Evolutionary conservation across 2,888 invertebrate species (phyloP), one percentile per base, ranked within the genome.

Genomic region (Mechanitis mazaeus): DNA sequence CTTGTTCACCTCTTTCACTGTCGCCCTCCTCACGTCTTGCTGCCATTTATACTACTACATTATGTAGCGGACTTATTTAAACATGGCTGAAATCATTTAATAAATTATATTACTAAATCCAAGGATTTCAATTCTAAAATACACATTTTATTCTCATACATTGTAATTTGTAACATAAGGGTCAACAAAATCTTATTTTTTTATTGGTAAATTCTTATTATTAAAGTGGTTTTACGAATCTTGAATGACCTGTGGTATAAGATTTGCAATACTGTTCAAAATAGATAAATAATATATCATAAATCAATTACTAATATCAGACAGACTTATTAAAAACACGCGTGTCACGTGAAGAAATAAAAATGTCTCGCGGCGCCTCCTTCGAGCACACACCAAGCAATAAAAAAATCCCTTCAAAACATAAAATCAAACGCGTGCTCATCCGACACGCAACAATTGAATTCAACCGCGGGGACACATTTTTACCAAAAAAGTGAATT

Each of bases 381-480:
- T 72, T 75, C 70, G 75, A 81, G 81, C 87, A 83, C 87, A 84
- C 83, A 85, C 85, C 83, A 80, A 76, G 77, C 76, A 70, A 85
- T 86, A 89, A 89, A 89, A 20, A 89, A 89, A 86, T 85, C 84
- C 85, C 86, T 84, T 80, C 81, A 76, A 72, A 72, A 83, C 84
- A 83, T 84, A 84, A 87, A 88, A 83, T 83, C 78, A 77, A 84
- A 83, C 88, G 88, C 88, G 90, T 90, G 90, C 90, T 85, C 89
- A 87, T 87, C 87, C 82, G 88, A 87, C 87, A 88, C 89, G 90
- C 90, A 90, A 90, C 90, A 90, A 90, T 89, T 89, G 87, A 77
- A 87, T 80, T 79, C 80, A 77, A 82, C 83, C 80, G 82, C 76
- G 80, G 85, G 86, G 87, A 88, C 87, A 84, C 79, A 80, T 83